Percentiles rank a stretch among this genome's conserved stretches.
phyloP scores from a whole-genome alignment of 2,113 vertebrate genomes.

The Osmerus eperlanus region DNA sequence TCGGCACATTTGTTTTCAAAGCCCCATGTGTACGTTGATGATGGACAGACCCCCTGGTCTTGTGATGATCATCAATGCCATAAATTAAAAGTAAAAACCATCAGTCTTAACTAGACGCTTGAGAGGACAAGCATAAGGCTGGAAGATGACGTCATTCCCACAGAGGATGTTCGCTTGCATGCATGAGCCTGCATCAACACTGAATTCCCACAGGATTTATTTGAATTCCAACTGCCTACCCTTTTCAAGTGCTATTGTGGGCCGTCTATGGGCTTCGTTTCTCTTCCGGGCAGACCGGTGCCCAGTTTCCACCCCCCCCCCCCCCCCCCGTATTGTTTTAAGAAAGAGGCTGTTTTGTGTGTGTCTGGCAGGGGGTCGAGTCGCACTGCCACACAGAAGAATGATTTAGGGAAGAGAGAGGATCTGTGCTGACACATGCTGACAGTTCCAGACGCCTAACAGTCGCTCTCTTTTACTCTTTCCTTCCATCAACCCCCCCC shows the following conservation, averaged over 20 bases:
- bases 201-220: neutral
- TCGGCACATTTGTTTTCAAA: too few species aligned
- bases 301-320: neutral
- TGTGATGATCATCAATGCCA: too few species aligned
- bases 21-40: too few species aligned
- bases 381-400: neutral
- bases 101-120: too few species aligned
- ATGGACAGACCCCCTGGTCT: too few species aligned
- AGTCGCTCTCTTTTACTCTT: neutral
- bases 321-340: neutral
- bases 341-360: conserved; percentile 5
- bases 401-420: neutral
- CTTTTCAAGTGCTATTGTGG: neutral
- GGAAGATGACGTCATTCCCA: too few species aligned
- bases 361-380: neutral
- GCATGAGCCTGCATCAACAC: neutral
- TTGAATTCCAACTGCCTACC: neutral
- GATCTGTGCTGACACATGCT: neutral
- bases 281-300: neutral
- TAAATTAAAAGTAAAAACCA: too few species aligned
- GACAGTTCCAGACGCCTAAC: neutral
- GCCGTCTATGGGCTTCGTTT: neutral
- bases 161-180: neutral
- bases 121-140: too few species aligned
- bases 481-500: neutral